Evolutionary conservation across 1,140 invertebrate species (phyloP), one percentile per base, ranked within the genome.

Genomic region (Ceratina australensis): DNA sequence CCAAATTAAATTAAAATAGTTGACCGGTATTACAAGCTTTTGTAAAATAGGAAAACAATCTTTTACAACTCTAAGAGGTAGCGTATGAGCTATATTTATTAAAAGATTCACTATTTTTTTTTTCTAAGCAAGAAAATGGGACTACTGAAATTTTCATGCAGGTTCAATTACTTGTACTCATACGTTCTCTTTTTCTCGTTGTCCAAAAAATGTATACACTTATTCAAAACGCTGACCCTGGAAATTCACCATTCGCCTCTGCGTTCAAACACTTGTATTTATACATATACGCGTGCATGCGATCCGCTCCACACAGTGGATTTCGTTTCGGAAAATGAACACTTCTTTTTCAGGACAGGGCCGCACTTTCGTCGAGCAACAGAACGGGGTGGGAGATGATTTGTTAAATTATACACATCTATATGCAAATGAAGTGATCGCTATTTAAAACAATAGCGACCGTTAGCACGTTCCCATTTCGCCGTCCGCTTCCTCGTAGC

Each of bases 251-350:
- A 64, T 63, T 75, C 64, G 59, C 50, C 49, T 52, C 56, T 72
- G 59, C 57, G 57, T 24, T 18, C 16, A 52, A 24, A 22, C n/a
- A 42, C 42, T 50, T 74, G 72, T 63, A 42, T 20, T n/a, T 52
- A 47, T n/a, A 28, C 65, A 28, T 47, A 52, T 47, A 12, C 26
- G 47, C 16, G 33, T 59, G 28, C 28, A 28, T 54, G 50, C 71
- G 49, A 8, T 52, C 50, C 33, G 26, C 18, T 76, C 66, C 69
- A 73, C 60, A 64, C 13, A 47, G 63, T 74, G 71, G 71, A 79
- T 60, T 47, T 67, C 72, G 33, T 42, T 8, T 67, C 54, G 65
- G 61, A 79, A 79, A 79, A 79, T 79, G 77, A 79, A 79, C 71
- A 79, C 77, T 73, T 78, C 42, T 49, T 65, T 74, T 42, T 74